These are phyloP conservation scores for Equus przewalskii DNA, from an alignment of 2,113 vertebrate genomes.

Conservation along the genomic window DNA sequence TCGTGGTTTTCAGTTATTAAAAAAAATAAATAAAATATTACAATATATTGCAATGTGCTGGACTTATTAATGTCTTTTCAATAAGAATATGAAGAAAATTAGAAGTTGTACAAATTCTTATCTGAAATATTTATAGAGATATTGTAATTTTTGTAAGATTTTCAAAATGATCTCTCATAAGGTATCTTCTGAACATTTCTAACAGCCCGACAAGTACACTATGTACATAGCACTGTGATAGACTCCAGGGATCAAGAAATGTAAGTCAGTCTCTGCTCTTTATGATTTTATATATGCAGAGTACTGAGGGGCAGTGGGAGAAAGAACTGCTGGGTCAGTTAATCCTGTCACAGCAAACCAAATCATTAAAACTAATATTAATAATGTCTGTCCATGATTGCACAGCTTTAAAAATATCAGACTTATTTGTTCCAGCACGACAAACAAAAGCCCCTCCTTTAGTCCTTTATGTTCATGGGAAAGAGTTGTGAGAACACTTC, in stretches of 20 bases:
- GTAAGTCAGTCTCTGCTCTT: background rate
- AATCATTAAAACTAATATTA: background rate
- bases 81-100: background rate
- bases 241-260: background rate
- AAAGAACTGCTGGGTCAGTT: background rate
- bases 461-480: background rate
- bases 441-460: fast-evolving
- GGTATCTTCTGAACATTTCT: background rate
- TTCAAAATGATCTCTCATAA: background rate
- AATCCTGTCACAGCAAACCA: background rate
- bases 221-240: no score
- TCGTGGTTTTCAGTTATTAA: background rate
- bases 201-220: background rate
- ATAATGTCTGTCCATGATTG: no score
- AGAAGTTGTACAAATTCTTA: background rate
- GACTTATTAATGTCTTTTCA: background rate
- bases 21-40: background rate
- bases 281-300: background rate
- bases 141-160: background rate
- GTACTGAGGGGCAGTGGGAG: fast-evolving
- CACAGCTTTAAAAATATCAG: background rate
- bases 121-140: background rate
- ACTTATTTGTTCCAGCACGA: background rate
- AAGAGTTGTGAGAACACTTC: background rate
- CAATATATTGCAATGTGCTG: background rate